Evolutionary conservation across 1,140 invertebrate species (phyloP).

Genomic region (Saccostrea cuccullata): DNA sequence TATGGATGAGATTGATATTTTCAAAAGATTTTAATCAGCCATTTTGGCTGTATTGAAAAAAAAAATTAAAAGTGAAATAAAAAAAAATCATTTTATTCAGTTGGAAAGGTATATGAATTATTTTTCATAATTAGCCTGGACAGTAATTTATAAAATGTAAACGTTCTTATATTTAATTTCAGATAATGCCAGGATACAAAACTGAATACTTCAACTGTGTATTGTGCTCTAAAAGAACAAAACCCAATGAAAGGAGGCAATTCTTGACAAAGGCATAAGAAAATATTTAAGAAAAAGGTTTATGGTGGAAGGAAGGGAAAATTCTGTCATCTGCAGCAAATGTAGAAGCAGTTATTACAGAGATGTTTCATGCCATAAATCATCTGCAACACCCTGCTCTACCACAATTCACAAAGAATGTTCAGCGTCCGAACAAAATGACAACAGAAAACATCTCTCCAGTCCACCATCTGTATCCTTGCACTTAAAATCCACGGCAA

Average conservation of each 20-base stretch:
- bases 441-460: not conserved
- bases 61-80: too few relatives aligned
- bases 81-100: too few relatives aligned
- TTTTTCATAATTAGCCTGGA: too few relatives aligned
- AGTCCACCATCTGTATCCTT: constrained; percentile 28
- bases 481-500: not conserved
- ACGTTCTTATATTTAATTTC: too few relatives aligned
- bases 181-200: not conserved
- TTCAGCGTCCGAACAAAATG: not conserved
- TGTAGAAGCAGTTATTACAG: constrained; percentile 16
- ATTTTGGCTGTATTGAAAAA: too few relatives aligned
- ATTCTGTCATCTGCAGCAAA: not conserved
- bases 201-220: constrained; percentile 19
- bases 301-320: constrained; percentile 12
- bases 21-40: too few relatives aligned
- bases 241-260: constrained; percentile 23
- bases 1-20: too few relatives aligned
- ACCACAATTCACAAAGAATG: not conserved
- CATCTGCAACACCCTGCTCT: not conserved
- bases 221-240: constrained; percentile 37
- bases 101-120: too few relatives aligned
- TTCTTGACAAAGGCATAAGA: not conserved
- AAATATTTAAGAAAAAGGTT: constrained; percentile 23
- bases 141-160: too few relatives aligned
- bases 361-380: not conserved